Percentiles rank a stretch among this genome's conserved stretches.
phyloP scores from a whole-genome alignment of 1,140 invertebrate species.

The Diabrotica undecimpunctata region DNA sequence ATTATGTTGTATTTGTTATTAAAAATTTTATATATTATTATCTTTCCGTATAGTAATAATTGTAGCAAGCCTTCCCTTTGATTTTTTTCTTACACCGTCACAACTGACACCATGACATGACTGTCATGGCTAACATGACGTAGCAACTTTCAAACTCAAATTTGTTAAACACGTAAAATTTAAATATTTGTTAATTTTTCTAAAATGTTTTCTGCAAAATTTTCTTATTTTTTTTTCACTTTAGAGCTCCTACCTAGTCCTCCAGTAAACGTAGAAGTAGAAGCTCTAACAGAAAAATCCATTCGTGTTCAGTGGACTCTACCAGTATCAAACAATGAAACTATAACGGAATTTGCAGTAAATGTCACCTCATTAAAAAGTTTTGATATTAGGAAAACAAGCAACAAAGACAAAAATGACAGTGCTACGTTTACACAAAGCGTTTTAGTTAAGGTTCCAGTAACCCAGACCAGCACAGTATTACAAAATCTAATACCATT shows the following conservation, averaged over 20 bases:
- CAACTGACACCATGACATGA: too few relatives aligned
- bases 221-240: conserved; percentile 27
- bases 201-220: too few relatives aligned
- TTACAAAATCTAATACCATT: conserved; percentile 62
- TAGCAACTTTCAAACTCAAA: too few relatives aligned
- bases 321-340: conserved; percentile 59
- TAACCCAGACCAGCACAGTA: conserved; percentile 55
- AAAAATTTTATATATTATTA: too few relatives aligned
- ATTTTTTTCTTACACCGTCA: too few relatives aligned
- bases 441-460: conserved; percentile 51
- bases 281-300: conserved; percentile 64
- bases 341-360: conserved; percentile 63
- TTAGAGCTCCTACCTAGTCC: conserved; percentile 69
- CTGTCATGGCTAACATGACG: too few relatives aligned
- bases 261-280: conserved; percentile 65
- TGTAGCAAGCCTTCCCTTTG: too few relatives aligned
- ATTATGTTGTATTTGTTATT: too few relatives aligned
- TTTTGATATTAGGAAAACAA: conserved; percentile 57
- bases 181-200: too few relatives aligned
- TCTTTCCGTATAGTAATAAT: too few relatives aligned
- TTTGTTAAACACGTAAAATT: too few relatives aligned
- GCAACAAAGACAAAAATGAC: not conserved
- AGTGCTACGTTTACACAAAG: conserved; percentile 34
- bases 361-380: conserved; percentile 67
- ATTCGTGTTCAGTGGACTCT: conserved; percentile 66